Conservation (phyloP, 2,888 invertebrate species). For the Thera britannica region DNA sequence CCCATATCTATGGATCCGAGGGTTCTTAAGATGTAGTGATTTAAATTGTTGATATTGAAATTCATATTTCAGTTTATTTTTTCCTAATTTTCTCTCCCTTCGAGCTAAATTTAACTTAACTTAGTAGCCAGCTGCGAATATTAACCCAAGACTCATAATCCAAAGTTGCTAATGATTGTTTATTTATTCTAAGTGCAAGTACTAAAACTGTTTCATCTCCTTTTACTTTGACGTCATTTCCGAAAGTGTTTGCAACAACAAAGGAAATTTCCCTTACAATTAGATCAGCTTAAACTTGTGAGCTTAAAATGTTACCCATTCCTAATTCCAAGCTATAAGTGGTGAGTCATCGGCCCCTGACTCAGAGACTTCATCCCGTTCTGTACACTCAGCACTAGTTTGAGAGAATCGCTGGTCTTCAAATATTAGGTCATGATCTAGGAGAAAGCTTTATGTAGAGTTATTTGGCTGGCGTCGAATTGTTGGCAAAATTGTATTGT, state of each 20-base stretch:
- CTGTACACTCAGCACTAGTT: slow-evolving; percentile 47
- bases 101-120: neutral
- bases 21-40: slow-evolving; percentile 48
- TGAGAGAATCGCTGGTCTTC: neutral
- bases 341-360: slow-evolving; percentile 72
- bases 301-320: slow-evolving; percentile 57
- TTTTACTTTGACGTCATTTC: slow-evolving; percentile 29
- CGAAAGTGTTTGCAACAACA: slow-evolving; percentile 36
- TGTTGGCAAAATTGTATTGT: neutral
- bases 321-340: slow-evolving; percentile 57
- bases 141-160: neutral
- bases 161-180: slow-evolving; percentile 1
- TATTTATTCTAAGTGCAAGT: slow-evolving; percentile 2
- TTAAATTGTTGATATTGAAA: slow-evolving; percentile 48
- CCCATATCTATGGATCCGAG: slow-evolving; percentile 47
- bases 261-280: slow-evolving; percentile 41
- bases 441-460: neutral
- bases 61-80: slow-evolving; percentile 38
- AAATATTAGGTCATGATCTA: neutral
- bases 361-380: slow-evolving; percentile 66
- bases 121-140: neutral
- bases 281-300: slow-evolving; percentile 42
- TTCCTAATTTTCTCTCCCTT: neutral
- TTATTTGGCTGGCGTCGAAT: neutral
- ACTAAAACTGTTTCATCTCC: slow-evolving; percentile 2